These are phyloP conservation scores for Ectemnius cavifrons DNA, from an alignment of 2,888 invertebrate species.

Conservation along the genomic window DNA sequence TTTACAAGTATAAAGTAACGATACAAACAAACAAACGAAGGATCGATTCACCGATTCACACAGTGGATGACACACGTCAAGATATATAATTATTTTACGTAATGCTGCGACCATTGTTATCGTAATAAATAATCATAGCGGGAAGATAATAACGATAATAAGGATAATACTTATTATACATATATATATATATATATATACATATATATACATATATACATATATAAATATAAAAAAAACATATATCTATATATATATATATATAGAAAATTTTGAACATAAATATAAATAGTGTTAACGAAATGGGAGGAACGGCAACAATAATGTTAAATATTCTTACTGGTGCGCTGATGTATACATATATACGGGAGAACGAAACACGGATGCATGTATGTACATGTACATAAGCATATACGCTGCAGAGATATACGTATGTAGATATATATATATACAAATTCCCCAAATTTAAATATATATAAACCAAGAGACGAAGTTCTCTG, in stretches of 20 bases:
- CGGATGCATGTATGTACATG: slow-evolving; percentile 48
- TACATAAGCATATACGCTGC: slow-evolving; percentile 47
- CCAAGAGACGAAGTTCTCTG: slow-evolving; percentile 30
- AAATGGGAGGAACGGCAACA: slow-evolving; percentile 53
- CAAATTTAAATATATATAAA: slow-evolving; percentile 28
- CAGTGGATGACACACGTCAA: slow-evolving; percentile 40
- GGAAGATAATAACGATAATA: slow-evolving; percentile 77
- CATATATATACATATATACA: slow-evolving; percentile 32
- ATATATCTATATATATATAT: slow-evolving; percentile 32
- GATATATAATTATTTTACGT: slow-evolving; percentile 79
- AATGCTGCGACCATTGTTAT: slow-evolving; percentile 82
- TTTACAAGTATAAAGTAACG: slow-evolving; percentile 54
- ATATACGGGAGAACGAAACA: slow-evolving; percentile 30
- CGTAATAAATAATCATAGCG: slow-evolving; percentile 79
- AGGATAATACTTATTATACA: slow-evolving; percentile 66
- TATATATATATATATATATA: slow-evolving; percentile 53
- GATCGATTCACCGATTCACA: background rate
- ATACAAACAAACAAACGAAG: slow-evolving; percentile 45
- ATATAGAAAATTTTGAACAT: slow-evolving; percentile 34
- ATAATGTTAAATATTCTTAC: slow-evolving; percentile 63
- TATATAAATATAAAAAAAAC: slow-evolving; percentile 15
- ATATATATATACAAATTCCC: slow-evolving; percentile 48
- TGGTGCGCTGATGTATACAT: slow-evolving; percentile 37
- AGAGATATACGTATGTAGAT: slow-evolving; percentile 56
- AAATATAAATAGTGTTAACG: slow-evolving; percentile 43